Percentiles rank a stretch among this genome's conserved stretches.
These are phyloP conservation scores for Protophormia terraenovae DNA, from an alignment of 2,888 invertebrate species.

Conservation along the genomic window DNA sequence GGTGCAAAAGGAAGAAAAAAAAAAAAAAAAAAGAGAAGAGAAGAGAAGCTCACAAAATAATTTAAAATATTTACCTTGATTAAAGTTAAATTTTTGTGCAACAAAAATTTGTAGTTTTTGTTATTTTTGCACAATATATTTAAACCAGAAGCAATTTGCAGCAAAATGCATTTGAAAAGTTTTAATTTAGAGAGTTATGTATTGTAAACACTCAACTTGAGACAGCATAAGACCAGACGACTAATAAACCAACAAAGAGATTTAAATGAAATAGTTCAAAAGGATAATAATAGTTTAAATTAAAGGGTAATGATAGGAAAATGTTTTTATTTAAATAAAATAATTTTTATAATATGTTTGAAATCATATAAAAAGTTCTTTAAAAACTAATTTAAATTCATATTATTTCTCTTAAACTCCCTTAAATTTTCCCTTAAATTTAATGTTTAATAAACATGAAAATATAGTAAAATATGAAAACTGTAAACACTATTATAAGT, in stretches of 20 bases:
- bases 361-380: no score
- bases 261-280: not conserved
- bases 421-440: not conserved
- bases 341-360: no score
- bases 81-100: constrained; percentile 25
- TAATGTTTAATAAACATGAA: not conserved
- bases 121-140: not conserved
- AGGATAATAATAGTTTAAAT: no score
- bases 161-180: not conserved
- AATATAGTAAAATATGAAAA: not conserved
- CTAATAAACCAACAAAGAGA: constrained; percentile 15
- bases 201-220: constrained; percentile 28
- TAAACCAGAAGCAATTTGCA: not conserved
- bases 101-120: not conserved
- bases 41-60: constrained; percentile 21
- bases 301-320: no score
- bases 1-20: not conserved
- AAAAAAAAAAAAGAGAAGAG: not conserved
- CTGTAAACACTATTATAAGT: constrained; percentile 44
- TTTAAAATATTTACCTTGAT: constrained; percentile 42
- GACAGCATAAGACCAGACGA: constrained; percentile 31
- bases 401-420: not conserved
- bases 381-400: not conserved
- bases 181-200: constrained; percentile 18
- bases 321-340: no score